A percentile compares a stretch with the other conserved stretches of the same genome.
Conservation (phyloP, 2,888 invertebrate species). For the Rhaphigaster nebulosa region DNA sequence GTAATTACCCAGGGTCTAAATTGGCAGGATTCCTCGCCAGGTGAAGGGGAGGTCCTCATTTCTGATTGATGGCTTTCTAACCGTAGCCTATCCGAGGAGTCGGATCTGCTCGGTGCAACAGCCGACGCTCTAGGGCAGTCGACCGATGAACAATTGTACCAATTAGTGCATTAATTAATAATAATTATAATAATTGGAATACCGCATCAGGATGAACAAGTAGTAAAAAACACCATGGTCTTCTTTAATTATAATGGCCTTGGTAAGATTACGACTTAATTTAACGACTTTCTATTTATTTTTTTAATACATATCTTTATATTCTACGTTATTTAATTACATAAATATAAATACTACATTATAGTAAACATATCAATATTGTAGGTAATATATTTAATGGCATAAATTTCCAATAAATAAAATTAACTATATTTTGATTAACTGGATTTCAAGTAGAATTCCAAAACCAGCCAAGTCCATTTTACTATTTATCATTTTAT, state of each 20-base stretch:
- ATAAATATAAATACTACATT: too few species aligned
- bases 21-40: neutral
- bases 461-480: too few species aligned
- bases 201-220: neutral
- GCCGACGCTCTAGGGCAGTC: neutral
- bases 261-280: neutral
- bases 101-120: neutral
- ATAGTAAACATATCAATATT: too few species aligned
- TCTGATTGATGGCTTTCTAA: slow-evolving; percentile 14
- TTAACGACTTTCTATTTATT: neutral
- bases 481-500: too few species aligned
- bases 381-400: too few species aligned
- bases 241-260: neutral
- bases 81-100: neutral
- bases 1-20: neutral
- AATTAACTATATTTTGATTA: too few species aligned
- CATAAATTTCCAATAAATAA: too few species aligned
- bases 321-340: too few species aligned
- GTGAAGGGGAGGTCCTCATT: neutral
- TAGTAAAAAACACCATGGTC: neutral
- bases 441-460: too few species aligned
- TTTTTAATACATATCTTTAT: too few species aligned
- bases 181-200: neutral
- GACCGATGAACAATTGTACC: neutral
- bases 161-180: neutral